phyloP scores from a whole-genome alignment of 2,797 vertebrate genomes.

The Microctenopoma steveboyesi region DNA sequence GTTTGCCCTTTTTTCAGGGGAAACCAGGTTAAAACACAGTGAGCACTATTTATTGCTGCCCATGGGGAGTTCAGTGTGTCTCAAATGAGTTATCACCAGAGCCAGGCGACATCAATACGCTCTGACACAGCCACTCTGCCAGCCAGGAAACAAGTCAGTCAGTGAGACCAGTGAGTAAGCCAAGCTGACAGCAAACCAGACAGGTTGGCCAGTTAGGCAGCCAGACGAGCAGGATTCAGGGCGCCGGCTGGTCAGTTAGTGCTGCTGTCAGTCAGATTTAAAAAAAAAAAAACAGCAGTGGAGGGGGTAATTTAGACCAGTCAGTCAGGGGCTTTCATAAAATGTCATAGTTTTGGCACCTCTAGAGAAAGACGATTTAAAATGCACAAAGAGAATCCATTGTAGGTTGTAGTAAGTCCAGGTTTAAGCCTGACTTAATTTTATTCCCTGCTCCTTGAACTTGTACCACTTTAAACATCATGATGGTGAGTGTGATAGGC shows the following conservation, averaged over 20 bases:
- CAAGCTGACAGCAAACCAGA: conserved; percentile 39
- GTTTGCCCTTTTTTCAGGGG: conserved; percentile 15
- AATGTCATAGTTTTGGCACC: background rate
- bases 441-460: background rate
- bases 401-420: background rate
- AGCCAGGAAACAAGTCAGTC: conserved; percentile 58
- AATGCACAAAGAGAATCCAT: too few species aligned
- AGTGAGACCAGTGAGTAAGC: conserved; percentile 33
- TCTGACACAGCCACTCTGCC: conserved; percentile 52
- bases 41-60: conserved; percentile 54
- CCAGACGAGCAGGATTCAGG: conserved; percentile 42
- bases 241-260: conserved; percentile 34
- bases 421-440: background rate
- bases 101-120: conserved; percentile 63
- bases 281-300: background rate
- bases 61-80: conserved; percentile 43
- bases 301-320: conserved; percentile 13
- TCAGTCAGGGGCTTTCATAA: background rate
- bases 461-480: background rate
- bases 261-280: conserved; percentile 25
- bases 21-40: conserved; percentile 36
- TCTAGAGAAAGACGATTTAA: background rate
- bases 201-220: conserved; percentile 12
- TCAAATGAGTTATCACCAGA: conserved; percentile 65
- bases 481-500: too few species aligned